Base-by-base conservation (phyloP, 64 coral and sea anemone genomes). In the Pocillopora damicornis region DNA sequence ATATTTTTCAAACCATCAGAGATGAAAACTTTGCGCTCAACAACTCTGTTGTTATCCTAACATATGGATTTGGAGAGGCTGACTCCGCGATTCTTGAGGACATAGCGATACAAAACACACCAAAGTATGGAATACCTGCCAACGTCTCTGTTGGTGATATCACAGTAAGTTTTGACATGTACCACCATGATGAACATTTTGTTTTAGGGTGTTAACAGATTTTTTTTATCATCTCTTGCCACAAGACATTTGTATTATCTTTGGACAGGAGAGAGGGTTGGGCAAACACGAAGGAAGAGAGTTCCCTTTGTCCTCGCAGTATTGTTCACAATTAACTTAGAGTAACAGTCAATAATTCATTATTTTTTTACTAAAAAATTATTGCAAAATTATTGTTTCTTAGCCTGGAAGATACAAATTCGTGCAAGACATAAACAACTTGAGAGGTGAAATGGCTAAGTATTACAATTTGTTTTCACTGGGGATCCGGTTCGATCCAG, bases 341-440 rank as follows among this genome's bases (percentile, higher is more conserved):
- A 30, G 30, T 30, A 30, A 30, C 30, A 30, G 30, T 30, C 30
- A 30, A 30, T 30, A 30, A n/a, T n/a, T 8, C 17, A 1, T 17
- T 20, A 20, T 22, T 22, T 68, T 20, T 1, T 68, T 4, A 15
- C 11, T 63, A 17, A 77, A 45, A 57, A 17, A 61, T 4, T 23
- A 4, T 4, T 60, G 42, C 42, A 51, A 51, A 51, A 51, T 79
- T 9, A 16, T 18, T 73, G 58, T 45, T 59, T 35, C 30, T 59
- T 34, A 87, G 85, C n/a, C 13, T 75, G 85, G 85, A 73, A 56
- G 63, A 58, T 87, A 87, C 45, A 75, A 69, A 10, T 45, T 35
- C 58, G 42, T 86, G 20, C 34, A 30, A 59, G 84, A 87, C 67
- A 38, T 76, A 20, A 23, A 75, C 9, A 76, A 11, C 12, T 73